These are phyloP conservation scores for Platycheirus rosarum DNA, from an alignment of 2,888 invertebrate genomes.

Conservation along the genomic window DNA sequence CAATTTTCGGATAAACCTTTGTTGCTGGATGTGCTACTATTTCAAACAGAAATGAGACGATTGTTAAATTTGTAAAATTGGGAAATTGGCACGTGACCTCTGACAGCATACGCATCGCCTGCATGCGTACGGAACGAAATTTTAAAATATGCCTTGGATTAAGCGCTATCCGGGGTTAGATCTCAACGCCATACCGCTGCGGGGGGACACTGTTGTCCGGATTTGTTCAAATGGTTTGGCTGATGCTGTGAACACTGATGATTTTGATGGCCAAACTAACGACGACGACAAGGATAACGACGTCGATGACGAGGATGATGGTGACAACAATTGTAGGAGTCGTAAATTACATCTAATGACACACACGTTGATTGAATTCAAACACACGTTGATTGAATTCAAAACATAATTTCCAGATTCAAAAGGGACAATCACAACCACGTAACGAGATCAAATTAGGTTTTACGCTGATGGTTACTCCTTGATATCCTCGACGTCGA, in stretches of 20 bases:
- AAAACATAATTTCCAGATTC: constrained; percentile 75
- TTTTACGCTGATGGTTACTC: constrained; percentile 68
- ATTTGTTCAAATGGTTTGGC: constrained; percentile 50
- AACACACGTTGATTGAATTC: constrained; percentile 76
- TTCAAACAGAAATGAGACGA: constrained; percentile 63
- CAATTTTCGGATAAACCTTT: constrained; percentile 72
- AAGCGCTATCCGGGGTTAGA: constrained; percentile 66
- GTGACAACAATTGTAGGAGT: constrained; percentile 73
- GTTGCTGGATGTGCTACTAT: constrained; percentile 72
- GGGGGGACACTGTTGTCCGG: constrained; percentile 66
- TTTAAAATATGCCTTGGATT: constrained; percentile 74
- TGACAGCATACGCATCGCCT: constrained; percentile 72
- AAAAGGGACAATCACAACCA: constrained; percentile 76
- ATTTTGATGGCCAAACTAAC: constrained; percentile 64
- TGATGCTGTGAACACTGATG: constrained; percentile 52
- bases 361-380: constrained; percentile 77
- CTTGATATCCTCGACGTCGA: constrained; percentile 22
- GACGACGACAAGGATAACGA: constrained; percentile 36
- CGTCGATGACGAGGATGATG: constrained; percentile 47
- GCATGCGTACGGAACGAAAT: constrained; percentile 71
- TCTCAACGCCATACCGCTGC: constrained; percentile 27
- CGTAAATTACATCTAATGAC: constrained; percentile 76
- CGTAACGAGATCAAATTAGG: constrained; percentile 80
- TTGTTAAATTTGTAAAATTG: constrained; percentile 73
- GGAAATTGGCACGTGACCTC: constrained; percentile 74